Conservation (phyloP, 2,113 vertebrate genomes). For the Hucho hucho region DNA sequence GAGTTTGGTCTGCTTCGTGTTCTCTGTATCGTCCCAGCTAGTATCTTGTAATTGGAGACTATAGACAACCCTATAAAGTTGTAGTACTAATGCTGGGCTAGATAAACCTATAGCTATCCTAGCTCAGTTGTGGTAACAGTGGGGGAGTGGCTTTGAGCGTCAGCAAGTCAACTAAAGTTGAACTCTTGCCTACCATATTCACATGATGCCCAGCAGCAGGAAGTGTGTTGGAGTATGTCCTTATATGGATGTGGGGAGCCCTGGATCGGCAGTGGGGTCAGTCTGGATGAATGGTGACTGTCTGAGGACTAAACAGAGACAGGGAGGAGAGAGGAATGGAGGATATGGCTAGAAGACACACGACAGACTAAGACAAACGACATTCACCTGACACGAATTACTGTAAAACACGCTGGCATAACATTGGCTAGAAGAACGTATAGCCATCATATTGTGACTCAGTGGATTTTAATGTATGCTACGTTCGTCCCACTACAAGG, state of each 20-base stretch:
- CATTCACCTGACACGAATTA: not conserved
- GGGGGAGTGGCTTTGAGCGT: not conserved
- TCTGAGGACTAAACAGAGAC: not conserved
- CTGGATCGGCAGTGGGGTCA: not conserved
- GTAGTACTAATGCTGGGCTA: too few species aligned
- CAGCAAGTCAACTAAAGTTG: not conserved
- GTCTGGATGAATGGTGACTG: not conserved
- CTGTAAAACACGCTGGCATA: not conserved
- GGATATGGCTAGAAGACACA: not conserved
- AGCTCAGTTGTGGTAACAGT: not conserved
- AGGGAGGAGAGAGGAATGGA: not conserved
- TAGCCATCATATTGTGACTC: not conserved
- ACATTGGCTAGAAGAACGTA: not conserved
- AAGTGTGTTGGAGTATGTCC: conserved; percentile 12
- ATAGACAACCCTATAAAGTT: not conserved
- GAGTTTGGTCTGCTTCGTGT: too few species aligned
- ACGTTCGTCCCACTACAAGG: not conserved
- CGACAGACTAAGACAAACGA: not conserved
- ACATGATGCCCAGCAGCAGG: not conserved
- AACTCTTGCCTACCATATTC: not conserved
- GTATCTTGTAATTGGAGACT: too few species aligned
- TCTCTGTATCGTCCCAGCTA: too few species aligned
- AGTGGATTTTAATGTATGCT: not conserved
- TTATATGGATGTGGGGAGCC: conserved; percentile 31
- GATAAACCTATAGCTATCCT: too few species aligned